phyloP scores from a whole-genome alignment of 2,797 vertebrate species.

The Carcharodon carcharias region DNA sequence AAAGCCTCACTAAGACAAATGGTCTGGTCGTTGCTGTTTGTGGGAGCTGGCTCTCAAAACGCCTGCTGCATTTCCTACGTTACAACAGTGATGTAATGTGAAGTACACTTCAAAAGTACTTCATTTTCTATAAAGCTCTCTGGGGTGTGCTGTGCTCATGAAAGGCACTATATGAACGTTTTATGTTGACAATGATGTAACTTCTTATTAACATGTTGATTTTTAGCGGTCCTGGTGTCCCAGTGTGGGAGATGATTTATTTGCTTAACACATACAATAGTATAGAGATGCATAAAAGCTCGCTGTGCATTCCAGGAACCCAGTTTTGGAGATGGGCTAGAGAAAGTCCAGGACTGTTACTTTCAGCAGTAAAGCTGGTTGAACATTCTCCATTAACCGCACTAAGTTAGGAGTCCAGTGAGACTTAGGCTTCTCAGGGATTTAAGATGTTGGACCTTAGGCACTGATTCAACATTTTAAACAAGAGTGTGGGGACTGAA shows the following conservation, averaged over 20 bases:
- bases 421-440: not conserved
- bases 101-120: no score
- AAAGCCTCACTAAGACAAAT: not conserved
- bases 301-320: not conserved
- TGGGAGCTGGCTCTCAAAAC: not conserved
- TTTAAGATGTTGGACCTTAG: not conserved
- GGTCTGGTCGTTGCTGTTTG: not conserved
- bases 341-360: not conserved
- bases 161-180: not conserved
- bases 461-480: not conserved
- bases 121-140: no score
- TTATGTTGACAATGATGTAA: not conserved
- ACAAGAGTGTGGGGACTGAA: not conserved
- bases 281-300: not conserved
- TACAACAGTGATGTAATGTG: not conserved
- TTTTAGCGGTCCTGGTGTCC: not conserved
- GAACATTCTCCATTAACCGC: not conserved
- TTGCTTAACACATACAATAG: not conserved
- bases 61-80: not conserved
- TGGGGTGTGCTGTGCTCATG: no score
- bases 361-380: not conserved
- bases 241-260: not conserved
- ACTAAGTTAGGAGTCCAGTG: not conserved
- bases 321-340: not conserved
- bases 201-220: no score